These are phyloP conservation scores for Sesamia inferens DNA, from an alignment of 2,888 invertebrate species.

Conservation along the genomic window DNA sequence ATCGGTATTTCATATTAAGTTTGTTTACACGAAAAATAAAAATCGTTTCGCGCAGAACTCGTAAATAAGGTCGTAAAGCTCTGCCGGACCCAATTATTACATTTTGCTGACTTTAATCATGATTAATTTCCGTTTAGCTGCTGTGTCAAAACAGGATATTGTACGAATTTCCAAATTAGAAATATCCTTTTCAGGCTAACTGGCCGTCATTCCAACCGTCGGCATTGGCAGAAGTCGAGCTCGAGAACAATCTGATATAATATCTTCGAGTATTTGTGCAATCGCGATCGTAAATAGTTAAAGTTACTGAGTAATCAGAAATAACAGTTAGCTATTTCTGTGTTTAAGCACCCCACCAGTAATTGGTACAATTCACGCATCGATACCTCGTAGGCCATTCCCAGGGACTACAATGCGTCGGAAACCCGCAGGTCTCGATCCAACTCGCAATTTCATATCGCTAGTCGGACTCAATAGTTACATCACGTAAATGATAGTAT, in stretches of 20 bases:
- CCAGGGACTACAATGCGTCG: conserved; percentile 76
- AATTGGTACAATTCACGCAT: conserved; percentile 68
- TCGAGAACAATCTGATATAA: conserved; percentile 37
- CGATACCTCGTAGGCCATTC: conserved; percentile 70
- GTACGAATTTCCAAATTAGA: conserved; percentile 60
- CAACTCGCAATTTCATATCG: conserved; percentile 78
- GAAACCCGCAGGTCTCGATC: conserved; percentile 71
- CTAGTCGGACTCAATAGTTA: conserved; percentile 81
- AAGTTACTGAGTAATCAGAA: conserved; percentile 59
- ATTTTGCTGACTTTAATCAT: conserved; percentile 81
- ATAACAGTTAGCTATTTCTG: conserved; percentile 70
- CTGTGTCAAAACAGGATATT: conserved; percentile 69
- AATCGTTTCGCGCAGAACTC: conserved; percentile 74
- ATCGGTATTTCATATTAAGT: conserved; percentile 78
- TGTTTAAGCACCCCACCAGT: conserved; percentile 66
- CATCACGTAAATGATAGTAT: conserved; percentile 86
- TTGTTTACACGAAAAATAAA: conserved; percentile 77
- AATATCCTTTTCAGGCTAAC: conserved; percentile 49
- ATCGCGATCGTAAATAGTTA: conserved; percentile 57
- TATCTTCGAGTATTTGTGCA: conserved; percentile 35
- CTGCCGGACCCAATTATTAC: conserved; percentile 82
- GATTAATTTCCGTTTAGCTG: conserved; percentile 78
- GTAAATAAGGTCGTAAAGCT: conserved; percentile 84
- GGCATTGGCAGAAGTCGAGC: conserved; percentile 19
- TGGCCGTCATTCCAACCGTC: conserved; percentile 22